phyloP scores from a whole-genome alignment of 1,140 invertebrate genomes.

The Drosophila sp. region DNA sequence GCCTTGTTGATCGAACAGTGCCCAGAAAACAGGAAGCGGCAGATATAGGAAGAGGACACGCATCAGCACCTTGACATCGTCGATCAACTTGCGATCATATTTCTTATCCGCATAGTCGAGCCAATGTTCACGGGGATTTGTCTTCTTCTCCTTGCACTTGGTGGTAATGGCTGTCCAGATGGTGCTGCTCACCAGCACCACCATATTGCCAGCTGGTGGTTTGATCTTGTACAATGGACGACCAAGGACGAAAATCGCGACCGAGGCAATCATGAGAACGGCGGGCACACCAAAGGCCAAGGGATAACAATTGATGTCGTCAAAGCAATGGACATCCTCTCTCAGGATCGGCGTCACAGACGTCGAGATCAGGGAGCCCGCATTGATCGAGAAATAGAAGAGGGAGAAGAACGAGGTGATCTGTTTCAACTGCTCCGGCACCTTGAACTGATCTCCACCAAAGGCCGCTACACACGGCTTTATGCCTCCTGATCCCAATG shows the following conservation, averaged over 20 bases:
- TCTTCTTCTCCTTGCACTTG: constrained; percentile 87
- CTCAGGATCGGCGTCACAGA: constrained; percentile 95
- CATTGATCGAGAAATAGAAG: constrained; percentile 97
- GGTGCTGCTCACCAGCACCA: constrained; percentile 92
- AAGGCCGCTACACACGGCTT: constrained; percentile 99
- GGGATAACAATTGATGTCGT: constrained; percentile 92
- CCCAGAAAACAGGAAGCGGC: constrained; percentile 93
- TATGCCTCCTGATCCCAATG: constrained; percentile 97
- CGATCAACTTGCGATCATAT: constrained; percentile 87
- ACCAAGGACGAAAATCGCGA: constrained; percentile 93
- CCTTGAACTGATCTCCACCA: constrained; percentile 97
- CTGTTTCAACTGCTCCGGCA: constrained; percentile 92
- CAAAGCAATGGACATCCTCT: constrained; percentile 93
- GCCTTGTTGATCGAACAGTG: constrained; percentile 93
- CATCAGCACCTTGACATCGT: constrained; percentile 89
- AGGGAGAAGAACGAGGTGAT: constrained; percentile 95
- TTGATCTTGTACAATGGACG: constrained; percentile 92
- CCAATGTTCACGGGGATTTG: constrained; percentile 88
- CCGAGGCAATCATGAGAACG: constrained; percentile 92
- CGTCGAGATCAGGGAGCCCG: constrained; percentile 95
- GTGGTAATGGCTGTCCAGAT: constrained; percentile 89
- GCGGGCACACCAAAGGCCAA: constrained; percentile 97
- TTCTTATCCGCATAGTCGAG: constrained; percentile 92
- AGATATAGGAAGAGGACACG: constrained; percentile 90
- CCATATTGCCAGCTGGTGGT: constrained; percentile 93